Conservation (phyloP, 2,797 vertebrate species). For the Tamandua tetradactyla region DNA sequence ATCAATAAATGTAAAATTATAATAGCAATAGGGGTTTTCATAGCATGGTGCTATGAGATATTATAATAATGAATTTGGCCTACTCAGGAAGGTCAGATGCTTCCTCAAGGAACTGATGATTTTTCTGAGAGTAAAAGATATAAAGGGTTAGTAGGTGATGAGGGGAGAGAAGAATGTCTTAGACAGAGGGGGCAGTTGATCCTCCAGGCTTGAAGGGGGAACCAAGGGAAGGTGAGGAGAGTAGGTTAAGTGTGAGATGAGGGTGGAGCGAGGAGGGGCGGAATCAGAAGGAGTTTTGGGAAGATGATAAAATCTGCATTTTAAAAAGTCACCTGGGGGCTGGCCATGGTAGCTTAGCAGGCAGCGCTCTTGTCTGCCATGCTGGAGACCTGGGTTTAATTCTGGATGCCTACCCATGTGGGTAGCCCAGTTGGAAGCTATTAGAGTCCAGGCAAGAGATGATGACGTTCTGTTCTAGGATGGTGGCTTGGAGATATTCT, state of each 20-base stretch:
- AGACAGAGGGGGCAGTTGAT: not conserved
- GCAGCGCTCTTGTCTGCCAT: too few relatives aligned
- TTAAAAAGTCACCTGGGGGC: not conserved
- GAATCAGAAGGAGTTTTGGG: not conserved
- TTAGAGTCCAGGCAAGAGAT: not conserved
- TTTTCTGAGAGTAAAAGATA: not conserved
- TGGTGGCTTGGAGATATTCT: not conserved
- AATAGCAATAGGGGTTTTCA: not conserved
- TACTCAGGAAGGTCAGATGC: not conserved
- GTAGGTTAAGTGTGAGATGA: not conserved
- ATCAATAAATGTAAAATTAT: not conserved
- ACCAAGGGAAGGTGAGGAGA: not conserved
- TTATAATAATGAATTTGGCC: not conserved
- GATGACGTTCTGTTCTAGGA: not conserved
- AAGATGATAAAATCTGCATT: not conserved
- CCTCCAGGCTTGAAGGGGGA: not conserved
- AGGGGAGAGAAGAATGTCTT: not conserved
- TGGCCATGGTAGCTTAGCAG: too few relatives aligned
- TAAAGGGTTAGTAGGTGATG: not conserved
- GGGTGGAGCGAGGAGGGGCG: not conserved
- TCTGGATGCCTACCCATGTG: too few relatives aligned
- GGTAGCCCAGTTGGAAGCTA: not conserved
- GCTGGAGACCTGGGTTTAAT: too few relatives aligned
- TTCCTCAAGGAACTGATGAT: not conserved
- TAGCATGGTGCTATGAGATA: not conserved